Evolutionary conservation across 2,888 invertebrate genomes (phyloP), one percentile per base, ranked within the genome.

Genomic region (Agonopterix heracliana): DNA sequence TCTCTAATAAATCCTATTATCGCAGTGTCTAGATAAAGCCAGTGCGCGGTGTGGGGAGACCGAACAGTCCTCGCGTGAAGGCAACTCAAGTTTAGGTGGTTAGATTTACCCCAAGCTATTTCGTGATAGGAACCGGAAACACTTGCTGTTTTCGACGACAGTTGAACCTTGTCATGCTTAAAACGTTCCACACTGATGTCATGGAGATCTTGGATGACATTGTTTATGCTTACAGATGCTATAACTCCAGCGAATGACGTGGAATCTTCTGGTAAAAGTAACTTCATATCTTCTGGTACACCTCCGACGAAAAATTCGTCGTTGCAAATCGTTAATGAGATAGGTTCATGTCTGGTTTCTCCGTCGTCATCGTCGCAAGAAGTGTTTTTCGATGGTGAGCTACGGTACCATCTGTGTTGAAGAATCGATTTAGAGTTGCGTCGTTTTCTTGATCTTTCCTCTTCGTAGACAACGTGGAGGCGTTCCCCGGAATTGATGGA

Each of bases 51-150:
- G 17, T 44, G 50, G 44, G 71, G 67, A 10, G 70, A 66, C 26
- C 63, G 61, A n/a, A 53, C 47, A 10, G 60, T 65, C 51, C 79
- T 69, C 9, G 81, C 70, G 54, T 85, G 81, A 4, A 88, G 67
- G 53, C 87, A 88, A 14, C 82, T 79, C 44, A 88, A 57, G 60
- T 86, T 87, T n/a, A 88, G 57, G 17, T 58, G 63, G 40, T 79
- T 78, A 0, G 83, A 81, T 50, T 63, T 69, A 2, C 83, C 81
- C 86, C 84, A 86, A 45, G 68, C 64, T 12, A 69, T 78, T 70
- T 88, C 87, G 43, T 82, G 71, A 51, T 87, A 88, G 3, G 74
- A 75, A 14, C 79, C 80, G n/a, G 86, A 86, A 34, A 86, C 56
- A 54, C 87, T 87, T 1, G 85, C 84, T 11, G 84, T 77, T 49